Conservation (phyloP, 2,113 vertebrate genomes). For the Passerina amoena region DNA sequence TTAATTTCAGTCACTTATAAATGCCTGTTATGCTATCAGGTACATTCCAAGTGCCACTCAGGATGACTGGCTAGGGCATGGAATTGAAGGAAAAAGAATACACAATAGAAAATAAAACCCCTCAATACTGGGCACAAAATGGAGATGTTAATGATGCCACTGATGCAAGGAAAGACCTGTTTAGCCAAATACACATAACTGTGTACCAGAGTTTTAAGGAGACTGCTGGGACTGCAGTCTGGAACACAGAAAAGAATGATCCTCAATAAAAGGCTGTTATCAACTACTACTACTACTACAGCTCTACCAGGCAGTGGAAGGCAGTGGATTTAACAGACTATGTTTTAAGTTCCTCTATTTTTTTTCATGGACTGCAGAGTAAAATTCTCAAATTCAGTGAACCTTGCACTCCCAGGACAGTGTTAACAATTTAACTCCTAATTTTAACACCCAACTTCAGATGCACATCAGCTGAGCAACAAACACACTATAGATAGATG, state of each 20-base stretch:
- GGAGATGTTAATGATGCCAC: background rate
- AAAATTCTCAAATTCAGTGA: background rate
- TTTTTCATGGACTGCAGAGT: background rate
- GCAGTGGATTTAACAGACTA: background rate
- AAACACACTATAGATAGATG: background rate
- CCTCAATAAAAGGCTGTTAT: background rate
- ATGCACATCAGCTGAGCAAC: background rate
- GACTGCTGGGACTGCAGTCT: background rate
- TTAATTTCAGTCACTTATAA: background rate
- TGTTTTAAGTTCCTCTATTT: background rate
- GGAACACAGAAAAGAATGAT: background rate
- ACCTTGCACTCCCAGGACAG: background rate
- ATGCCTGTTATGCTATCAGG: background rate
- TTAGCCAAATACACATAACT: slow-evolving; percentile 19
- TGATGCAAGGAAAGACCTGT: background rate
- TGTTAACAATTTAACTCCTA: background rate
- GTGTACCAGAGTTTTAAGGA: background rate
- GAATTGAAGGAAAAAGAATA: background rate
- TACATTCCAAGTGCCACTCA: background rate
- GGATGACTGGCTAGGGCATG: background rate
- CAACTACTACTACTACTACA: background rate
- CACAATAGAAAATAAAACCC: background rate
- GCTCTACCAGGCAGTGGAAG: background rate
- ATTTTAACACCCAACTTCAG: background rate
- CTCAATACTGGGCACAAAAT: background rate